Conservation (phyloP, 2,797 vertebrate genomes). For the Danionella dracula region DNA sequence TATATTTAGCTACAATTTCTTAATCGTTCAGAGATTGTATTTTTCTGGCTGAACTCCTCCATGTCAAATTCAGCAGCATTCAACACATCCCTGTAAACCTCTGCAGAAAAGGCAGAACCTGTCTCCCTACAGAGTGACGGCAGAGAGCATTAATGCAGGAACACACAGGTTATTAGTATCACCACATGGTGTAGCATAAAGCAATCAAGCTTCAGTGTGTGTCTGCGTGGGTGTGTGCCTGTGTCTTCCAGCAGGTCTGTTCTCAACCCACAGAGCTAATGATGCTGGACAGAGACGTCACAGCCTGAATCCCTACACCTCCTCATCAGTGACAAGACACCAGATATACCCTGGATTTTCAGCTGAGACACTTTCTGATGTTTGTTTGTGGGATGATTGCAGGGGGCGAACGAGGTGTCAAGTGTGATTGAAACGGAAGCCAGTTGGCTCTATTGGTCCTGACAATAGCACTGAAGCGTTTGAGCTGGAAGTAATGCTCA, state of each 20-base stretch:
- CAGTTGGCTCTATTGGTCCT: slow-evolving; percentile 3
- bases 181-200: slow-evolving; percentile 72
- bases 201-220: slow-evolving; percentile 67
- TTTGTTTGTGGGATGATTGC: slow-evolving; percentile 27
- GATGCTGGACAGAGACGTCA: slow-evolving; percentile 67
- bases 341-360: slow-evolving; percentile 50
- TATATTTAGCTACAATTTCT: too few species aligned
- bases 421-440: slow-evolving; percentile 25
- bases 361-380: slow-evolving; percentile 22
- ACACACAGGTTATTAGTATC: slow-evolving; percentile 79
- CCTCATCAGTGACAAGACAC: slow-evolving; percentile 63
- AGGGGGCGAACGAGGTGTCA: slow-evolving; percentile 6
- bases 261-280: slow-evolving; percentile 68
- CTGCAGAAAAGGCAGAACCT: background rate
- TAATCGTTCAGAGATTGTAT: background rate
- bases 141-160: slow-evolving; percentile 74
- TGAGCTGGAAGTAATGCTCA: slow-evolving; percentile 1
- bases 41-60: background rate
- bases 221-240: slow-evolving; percentile 61
- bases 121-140: slow-evolving; percentile 49
- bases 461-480: slow-evolving; percentile 7
- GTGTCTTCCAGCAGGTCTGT: slow-evolving; percentile 58
- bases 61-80: slow-evolving; percentile 4
- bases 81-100: background rate
- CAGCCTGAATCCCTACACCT: slow-evolving; percentile 56